Evolutionary conservation across 2,113 vertebrate genomes (phyloP).

Genomic region (Onychorhynchus coronatus): DNA sequence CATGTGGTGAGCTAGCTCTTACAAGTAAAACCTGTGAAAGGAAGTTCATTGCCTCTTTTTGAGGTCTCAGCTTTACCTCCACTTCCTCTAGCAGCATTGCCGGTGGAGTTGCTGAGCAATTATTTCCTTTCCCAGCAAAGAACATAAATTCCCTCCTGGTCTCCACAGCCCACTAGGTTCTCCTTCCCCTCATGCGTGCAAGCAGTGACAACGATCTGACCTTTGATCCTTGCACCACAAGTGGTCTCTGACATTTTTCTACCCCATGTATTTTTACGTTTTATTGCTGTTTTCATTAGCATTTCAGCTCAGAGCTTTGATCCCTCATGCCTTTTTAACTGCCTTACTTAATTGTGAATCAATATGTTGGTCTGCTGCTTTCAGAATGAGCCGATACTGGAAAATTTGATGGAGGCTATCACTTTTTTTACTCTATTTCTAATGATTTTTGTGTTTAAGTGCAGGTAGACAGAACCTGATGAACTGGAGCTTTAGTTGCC

Average conservation of each 20-base stretch:
- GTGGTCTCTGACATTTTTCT: not conserved
- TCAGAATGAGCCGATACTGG: not conserved
- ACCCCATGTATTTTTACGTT: not conserved
- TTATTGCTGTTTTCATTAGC: not conserved
- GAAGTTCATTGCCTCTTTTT: slow-evolving; percentile 14
- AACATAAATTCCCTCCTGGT: not conserved
- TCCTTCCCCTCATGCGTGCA: not conserved
- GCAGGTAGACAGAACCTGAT: not conserved
- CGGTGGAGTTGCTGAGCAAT: slow-evolving; percentile 30
- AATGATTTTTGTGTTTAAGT: not conserved
- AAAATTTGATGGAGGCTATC: not conserved
- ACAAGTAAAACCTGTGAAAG: not conserved
- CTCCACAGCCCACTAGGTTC: not conserved
- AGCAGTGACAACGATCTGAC: not conserved
- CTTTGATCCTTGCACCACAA: slow-evolving; percentile 9
- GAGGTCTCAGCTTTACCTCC: not conserved
- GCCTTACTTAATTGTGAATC: not conserved
- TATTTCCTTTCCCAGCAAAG: slow-evolving; percentile 32
- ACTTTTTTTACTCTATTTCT: not conserved
- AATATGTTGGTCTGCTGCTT: not conserved
- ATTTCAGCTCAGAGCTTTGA: not conserved
- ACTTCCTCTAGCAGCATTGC: not conserved
- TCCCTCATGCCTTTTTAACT: not conserved
- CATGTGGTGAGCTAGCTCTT: not conserved
- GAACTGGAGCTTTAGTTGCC: not conserved